Evolutionary conservation across 1,140 invertebrate genomes (phyloP).

Genomic region (Drosophila parvula): DNA sequence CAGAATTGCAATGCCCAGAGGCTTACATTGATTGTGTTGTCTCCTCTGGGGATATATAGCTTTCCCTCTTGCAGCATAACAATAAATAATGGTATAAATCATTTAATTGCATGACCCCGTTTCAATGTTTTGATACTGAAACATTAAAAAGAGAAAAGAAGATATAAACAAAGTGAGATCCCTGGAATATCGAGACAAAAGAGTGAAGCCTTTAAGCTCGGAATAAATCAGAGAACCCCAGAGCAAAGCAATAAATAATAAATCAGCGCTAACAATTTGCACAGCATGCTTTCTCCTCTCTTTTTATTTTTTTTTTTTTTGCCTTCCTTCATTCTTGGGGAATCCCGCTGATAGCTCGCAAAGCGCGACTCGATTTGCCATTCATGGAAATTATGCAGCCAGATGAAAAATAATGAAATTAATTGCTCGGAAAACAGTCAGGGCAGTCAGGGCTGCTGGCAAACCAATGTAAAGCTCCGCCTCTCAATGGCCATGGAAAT

Average conservation of each 20-base stretch:
- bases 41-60: neutral
- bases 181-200: constrained; percentile 49
- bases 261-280: constrained; percentile 75
- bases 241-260: constrained; percentile 78
- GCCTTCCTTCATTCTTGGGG: constrained; percentile 22
- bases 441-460: constrained; percentile 8
- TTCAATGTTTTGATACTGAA: constrained; percentile 40
- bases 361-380: constrained; percentile 48
- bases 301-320: neutral
- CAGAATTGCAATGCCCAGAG: constrained; percentile 53
- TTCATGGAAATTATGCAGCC: constrained; percentile 60
- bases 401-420: constrained; percentile 73
- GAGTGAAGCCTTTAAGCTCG: constrained; percentile 30
- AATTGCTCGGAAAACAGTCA: constrained; percentile 65
- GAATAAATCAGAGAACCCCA: constrained; percentile 70
- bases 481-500: constrained; percentile 26
- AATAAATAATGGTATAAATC: constrained; percentile 60
- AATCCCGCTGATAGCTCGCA: constrained; percentile 50
- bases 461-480: constrained; percentile 19
- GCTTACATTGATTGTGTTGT: constrained; percentile 59
- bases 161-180: constrained; percentile 6
- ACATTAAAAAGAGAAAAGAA: constrained; percentile 10
- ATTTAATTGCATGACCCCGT: constrained; percentile 63
- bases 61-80: constrained; percentile 16
- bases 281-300: constrained; percentile 29